Percentiles rank a stretch among this genome's conserved stretches.
Evolutionary conservation across 2,797 vertebrate genomes (phyloP).

Genomic region (Galaxias olidus): DNA sequence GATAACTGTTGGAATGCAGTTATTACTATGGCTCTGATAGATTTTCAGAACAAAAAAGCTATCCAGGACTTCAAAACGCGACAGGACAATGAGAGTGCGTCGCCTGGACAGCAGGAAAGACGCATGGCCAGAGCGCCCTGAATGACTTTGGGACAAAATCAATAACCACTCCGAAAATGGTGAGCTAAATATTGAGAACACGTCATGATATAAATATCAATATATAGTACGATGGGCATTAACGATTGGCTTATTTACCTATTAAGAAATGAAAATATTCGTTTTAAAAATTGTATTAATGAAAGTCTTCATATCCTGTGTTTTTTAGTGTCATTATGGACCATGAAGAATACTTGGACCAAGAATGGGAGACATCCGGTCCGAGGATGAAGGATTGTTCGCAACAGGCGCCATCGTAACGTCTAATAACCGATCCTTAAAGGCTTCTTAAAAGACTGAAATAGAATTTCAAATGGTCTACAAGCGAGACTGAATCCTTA

Average conservation of each 20-base stretch:
- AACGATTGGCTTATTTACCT: background rate
- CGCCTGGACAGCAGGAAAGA: conserved; percentile 76
- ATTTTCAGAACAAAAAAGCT: conserved; percentile 93
- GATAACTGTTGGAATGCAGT: conserved; percentile 91
- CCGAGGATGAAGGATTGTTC: conserved; percentile 72
- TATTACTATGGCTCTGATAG: conserved; percentile 94
- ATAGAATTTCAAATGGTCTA: conserved; percentile 45
- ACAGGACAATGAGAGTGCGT: conserved; percentile 80
- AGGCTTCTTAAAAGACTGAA: conserved; percentile 50
- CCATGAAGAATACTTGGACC: conserved; percentile 70
- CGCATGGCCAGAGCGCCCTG: conserved; percentile 80
- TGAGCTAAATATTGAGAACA: conserved; percentile 41
- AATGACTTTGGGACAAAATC: conserved; percentile 34
- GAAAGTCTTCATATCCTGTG: background rate
- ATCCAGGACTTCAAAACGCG: conserved; percentile 89
- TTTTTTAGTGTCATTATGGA: conserved; percentile 55
- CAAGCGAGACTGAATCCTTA: conserved; percentile 67
- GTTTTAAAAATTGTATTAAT: background rate
- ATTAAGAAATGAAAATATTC: no score
- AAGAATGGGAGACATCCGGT: conserved; percentile 68
- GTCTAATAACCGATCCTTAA: conserved; percentile 40
- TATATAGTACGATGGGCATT: background rate
- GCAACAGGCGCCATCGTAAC: conserved; percentile 43
- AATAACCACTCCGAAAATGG: conserved; percentile 60
- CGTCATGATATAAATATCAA: conserved; percentile 8